Percentiles rank a stretch among this genome's conserved stretches.
phyloP scores from a whole-genome alignment of 1,140 invertebrate genomes.

The Anagrus nilaparvatae region DNA sequence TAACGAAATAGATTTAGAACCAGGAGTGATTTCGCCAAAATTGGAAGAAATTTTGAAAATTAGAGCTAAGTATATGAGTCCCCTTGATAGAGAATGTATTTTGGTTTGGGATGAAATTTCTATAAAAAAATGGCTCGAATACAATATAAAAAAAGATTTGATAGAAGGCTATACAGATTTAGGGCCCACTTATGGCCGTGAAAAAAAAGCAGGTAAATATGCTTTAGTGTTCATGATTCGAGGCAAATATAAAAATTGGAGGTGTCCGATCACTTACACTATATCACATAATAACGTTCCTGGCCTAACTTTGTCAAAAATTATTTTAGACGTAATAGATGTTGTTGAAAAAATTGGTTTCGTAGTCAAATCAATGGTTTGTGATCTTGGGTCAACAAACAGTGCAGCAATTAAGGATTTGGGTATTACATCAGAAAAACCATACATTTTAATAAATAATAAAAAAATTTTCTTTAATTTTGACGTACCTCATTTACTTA shows the following conservation, averaged over 20 bases:
- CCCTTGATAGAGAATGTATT: background rate
- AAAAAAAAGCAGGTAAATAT: background rate
- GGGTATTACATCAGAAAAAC: background rate
- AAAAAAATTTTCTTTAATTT: slow-evolving; percentile 7
- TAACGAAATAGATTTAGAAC: too few species aligned
- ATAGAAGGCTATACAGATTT: slow-evolving; percentile 3
- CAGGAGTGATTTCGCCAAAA: background rate
- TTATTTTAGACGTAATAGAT: background rate
- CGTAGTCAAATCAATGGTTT: background rate
- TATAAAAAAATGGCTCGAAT: slow-evolving; percentile 3
- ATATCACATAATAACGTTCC: background rate
- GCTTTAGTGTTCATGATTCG: slow-evolving; percentile 8
- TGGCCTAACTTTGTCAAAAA: background rate
- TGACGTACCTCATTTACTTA: slow-evolving; percentile 9
- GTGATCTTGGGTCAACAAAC: background rate
- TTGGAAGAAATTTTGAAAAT: background rate
- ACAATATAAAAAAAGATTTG: background rate
- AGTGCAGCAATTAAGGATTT: background rate
- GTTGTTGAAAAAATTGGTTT: slow-evolving; percentile 1
- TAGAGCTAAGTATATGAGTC: background rate
- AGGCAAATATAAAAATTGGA: slow-evolving; percentile 5
- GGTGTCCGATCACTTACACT: slow-evolving; percentile 7
- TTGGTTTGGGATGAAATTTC: background rate
- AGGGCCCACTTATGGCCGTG: background rate
- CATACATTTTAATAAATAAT: slow-evolving; percentile 1